A percentile compares a stretch with the other conserved stretches of the same genome.
phyloP scores from a whole-genome alignment of 2,797 vertebrate genomes.

The Chromis chromis region DNA sequence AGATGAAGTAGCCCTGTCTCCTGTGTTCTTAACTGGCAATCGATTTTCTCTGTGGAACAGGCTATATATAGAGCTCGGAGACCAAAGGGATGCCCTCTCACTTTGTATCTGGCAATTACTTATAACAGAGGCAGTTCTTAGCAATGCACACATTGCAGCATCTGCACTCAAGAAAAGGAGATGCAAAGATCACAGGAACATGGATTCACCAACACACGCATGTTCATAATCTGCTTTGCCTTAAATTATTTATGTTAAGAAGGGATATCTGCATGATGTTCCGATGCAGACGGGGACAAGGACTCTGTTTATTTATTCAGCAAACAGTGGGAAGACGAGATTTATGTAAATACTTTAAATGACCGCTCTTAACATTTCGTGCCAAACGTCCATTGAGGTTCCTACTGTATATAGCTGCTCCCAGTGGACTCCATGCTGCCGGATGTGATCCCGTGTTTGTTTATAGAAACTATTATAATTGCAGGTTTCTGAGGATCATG shows the following conservation, averaged over 20 bases:
- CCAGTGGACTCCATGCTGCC: slow-evolving; percentile 52
- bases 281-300: slow-evolving; percentile 21
- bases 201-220: slow-evolving; percentile 43
- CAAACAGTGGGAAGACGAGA: slow-evolving; percentile 54
- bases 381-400: slow-evolving; percentile 65
- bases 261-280: slow-evolving; percentile 47
- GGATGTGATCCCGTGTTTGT: slow-evolving; percentile 75
- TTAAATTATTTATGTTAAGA: slow-evolving; percentile 60
- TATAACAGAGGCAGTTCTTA: slow-evolving; percentile 90
- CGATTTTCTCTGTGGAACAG: slow-evolving; percentile 92
- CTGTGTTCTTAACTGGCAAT: slow-evolving; percentile 89
- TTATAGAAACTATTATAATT: slow-evolving; percentile 77
- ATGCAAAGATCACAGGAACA: slow-evolving; percentile 65
- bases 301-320: slow-evolving; percentile 66
- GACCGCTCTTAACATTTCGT: slow-evolving; percentile 58
- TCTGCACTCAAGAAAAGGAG: slow-evolving; percentile 81
- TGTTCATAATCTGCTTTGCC: slow-evolving; percentile 36
- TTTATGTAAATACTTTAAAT: slow-evolving; percentile 71
- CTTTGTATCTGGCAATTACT: slow-evolving; percentile 90
- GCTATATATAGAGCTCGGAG: slow-evolving; percentile 89
- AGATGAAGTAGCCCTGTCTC: slow-evolving; percentile 72
- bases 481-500: slow-evolving; percentile 62
- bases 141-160: slow-evolving; percentile 82
- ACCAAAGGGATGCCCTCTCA: slow-evolving; percentile 86
- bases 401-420: slow-evolving; percentile 46